phyloP scores from a whole-genome alignment of 2,888 invertebrate genomes.

The Serrognathus titanus region DNA sequence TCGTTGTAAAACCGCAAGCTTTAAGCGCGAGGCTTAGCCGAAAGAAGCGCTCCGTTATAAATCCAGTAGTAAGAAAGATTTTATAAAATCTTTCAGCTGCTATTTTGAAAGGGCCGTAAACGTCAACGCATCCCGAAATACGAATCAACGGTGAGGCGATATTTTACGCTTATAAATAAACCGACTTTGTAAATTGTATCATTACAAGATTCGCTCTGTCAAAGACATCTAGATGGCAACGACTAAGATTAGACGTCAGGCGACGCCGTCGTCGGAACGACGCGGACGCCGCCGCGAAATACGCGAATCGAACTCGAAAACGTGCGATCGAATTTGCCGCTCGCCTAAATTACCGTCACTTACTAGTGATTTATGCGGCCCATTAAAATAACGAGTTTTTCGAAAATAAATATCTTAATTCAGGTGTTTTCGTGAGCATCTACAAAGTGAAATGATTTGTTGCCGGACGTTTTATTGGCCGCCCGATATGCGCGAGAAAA shows the following conservation, averaged over 20 bases:
- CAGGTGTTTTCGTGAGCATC: slow-evolving; percentile 24
- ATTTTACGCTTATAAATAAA: slow-evolving; percentile 43
- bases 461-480: slow-evolving; percentile 6
- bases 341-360: not conserved
- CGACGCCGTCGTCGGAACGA: too few species aligned
- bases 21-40: too few species aligned
- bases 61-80: too few species aligned
- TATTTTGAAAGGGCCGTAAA: slow-evolving; percentile 37
- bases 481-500: not conserved
- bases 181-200: slow-evolving; percentile 36
- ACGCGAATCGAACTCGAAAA: not conserved
- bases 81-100: slow-evolving; percentile 33
- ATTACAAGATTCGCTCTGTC: slow-evolving; percentile 39
- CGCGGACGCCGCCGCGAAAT: not conserved
- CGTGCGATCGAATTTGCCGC: not conserved
- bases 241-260: slow-evolving; percentile 21
- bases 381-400: slow-evolving; percentile 25
- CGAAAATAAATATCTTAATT: slow-evolving; percentile 27
- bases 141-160: slow-evolving; percentile 33
- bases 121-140: slow-evolving; percentile 29
- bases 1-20: too few species aligned
- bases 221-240: slow-evolving; percentile 28
- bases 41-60: too few species aligned
- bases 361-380: slow-evolving; percentile 22
- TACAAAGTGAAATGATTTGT: slow-evolving; percentile 32